Evolutionary conservation across 1,140 invertebrate genomes (phyloP), one percentile per base, ranked within the genome.

Genomic region (Drosophila kanapiae): DNA sequence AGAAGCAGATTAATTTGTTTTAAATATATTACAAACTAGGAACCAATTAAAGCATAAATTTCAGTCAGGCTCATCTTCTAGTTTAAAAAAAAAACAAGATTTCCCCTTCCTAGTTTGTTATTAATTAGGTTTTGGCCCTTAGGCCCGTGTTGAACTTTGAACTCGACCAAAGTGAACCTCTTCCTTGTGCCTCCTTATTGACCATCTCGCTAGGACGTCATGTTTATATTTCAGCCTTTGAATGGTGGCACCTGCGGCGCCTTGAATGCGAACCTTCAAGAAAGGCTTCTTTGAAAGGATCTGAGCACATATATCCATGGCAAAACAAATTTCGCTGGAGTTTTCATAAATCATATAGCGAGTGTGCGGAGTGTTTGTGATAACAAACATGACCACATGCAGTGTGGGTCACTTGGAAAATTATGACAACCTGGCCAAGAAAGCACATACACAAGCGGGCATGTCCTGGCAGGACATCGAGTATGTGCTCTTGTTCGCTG

Each of bases 321-420:
- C 47, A 71, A 71, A 76, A 77, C 75, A 77, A 84, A 80, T 77
- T 77, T 74, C 57, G 68, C 54, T 53, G 74, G 68, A 70, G 77
- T 76, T 70, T 68, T 75, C 75, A 85, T 85, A 85, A 84, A 84
- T 84, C 81, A 80, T 68, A 72, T 33, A 27, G 33, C 48, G 54
- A 58, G 57, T 69, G 61, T 47, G 58, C n/a, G 45, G 49, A 48
- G 51, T 37, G 69, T 53, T 61, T 49, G 62, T 27, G 37, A 68
- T 77, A 53, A 37, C 62, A 58, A 77, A 60, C 33, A 68, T 77
- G 75, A 75, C 82, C 82, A 79, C 82, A 85, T 85, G 82, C 78
- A 75, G 78, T 63, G 82, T 49, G 80, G 84, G 83, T 87, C 83
- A 86, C 80, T 88, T 80, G 65, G 75, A 88, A 54, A 86, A 88